Conservation (phyloP, 2,113 vertebrate species). For the Urocynchramus pylzowi region DNA sequence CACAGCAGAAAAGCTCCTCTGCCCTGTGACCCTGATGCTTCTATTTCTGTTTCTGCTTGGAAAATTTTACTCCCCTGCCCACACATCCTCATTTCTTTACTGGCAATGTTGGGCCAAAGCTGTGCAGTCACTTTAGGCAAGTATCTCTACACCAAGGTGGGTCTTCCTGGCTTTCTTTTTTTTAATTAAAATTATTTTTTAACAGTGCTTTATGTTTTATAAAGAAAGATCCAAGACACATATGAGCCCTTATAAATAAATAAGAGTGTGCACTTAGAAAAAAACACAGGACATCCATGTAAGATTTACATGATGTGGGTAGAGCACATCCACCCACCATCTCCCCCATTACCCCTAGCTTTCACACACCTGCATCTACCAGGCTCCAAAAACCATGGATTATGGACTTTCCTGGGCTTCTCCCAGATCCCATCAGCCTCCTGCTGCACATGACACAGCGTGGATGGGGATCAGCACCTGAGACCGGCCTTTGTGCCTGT, state of each 20-base stretch:
- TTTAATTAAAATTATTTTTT: not conserved
- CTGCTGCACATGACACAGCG: rapidly evolving
- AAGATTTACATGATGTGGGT: not conserved
- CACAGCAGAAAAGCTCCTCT: not conserved
- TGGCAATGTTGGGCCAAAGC: not conserved
- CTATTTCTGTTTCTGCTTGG: not conserved
- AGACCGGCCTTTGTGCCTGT: rapidly evolving
- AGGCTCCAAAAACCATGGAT: not conserved
- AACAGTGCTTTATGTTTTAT: not conserved
- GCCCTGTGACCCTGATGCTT: not conserved
- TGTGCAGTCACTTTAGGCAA: not conserved
- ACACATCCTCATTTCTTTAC: not conserved
- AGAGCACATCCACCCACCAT: not conserved
- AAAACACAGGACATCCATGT: not conserved
- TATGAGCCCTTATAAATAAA: not conserved
- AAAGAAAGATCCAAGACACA: not conserved
- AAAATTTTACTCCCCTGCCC: not conserved
- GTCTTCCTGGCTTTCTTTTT: not conserved
- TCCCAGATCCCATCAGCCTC: not conserved
- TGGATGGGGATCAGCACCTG: not conserved
- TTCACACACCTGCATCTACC: not conserved
- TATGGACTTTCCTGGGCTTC: not conserved
- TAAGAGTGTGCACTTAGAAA: not conserved
- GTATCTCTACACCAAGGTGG: not conserved
- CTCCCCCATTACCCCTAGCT: not conserved